These are phyloP conservation scores for Lophius americanus DNA, from an alignment of 2,797 vertebrate species.

Conservation along the genomic window DNA sequence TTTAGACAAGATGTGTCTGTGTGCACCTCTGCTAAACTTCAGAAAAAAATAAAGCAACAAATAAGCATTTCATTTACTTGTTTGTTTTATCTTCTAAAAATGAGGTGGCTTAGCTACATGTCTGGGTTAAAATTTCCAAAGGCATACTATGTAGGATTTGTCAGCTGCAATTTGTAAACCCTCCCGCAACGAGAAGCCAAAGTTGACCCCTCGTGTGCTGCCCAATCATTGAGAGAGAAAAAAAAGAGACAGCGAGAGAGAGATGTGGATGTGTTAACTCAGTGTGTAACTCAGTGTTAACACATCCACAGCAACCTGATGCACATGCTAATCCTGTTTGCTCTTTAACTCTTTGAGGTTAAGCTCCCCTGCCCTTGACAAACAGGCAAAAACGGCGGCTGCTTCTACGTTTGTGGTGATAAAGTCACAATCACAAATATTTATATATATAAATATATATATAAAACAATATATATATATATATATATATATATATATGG, in stretches of 20 bases:
- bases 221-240: not conserved
- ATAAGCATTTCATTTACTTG: conserved; percentile 10
- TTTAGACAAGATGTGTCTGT: conserved; percentile 25
- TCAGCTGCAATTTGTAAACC: too few species aligned
- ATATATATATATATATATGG: too few species aligned
- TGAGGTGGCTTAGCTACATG: not conserved
- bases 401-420: too few species aligned
- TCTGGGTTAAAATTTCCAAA: not conserved
- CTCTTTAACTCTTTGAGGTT: not conserved
- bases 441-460: too few species aligned
- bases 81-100: conserved; percentile 19
- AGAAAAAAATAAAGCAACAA: conserved; percentile 9
- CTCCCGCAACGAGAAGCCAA: too few species aligned
- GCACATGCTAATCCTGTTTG: too few species aligned
- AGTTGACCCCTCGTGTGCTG: too few species aligned
- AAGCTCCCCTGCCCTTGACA: not conserved
- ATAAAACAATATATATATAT: too few species aligned
- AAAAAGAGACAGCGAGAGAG: not conserved
- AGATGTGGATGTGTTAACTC: too few species aligned
- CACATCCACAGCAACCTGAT: not conserved
- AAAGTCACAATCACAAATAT: too few species aligned
- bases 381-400: not conserved
- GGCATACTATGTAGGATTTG: not conserved
- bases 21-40: conserved; percentile 22
- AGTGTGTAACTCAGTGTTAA: not conserved